Evolutionary conservation across 2,797 vertebrate genomes (phyloP).

Genomic region (Syncerus caffer): DNA sequence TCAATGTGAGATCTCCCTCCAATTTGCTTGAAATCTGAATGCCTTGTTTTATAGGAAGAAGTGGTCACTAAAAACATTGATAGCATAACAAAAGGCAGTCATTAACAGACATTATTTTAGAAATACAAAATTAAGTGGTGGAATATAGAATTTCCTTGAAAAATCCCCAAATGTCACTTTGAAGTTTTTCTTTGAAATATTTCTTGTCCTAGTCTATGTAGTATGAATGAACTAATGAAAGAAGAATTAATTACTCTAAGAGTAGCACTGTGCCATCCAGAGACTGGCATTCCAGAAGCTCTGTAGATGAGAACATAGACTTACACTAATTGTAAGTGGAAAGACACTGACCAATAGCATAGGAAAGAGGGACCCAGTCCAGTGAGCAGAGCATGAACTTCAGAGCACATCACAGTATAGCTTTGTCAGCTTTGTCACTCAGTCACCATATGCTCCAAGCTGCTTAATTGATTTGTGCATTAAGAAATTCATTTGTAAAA

Average conservation of each 20-base stretch:
- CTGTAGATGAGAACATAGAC: background rate
- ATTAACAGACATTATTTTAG: background rate
- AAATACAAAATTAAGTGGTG: background rate
- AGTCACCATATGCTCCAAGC: background rate
- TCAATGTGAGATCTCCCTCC: background rate
- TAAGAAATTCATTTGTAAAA: rapidly evolving
- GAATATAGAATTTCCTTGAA: background rate
- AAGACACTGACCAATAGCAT: background rate
- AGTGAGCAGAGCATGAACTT: background rate
- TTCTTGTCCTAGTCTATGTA: background rate
- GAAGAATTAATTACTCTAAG: background rate
- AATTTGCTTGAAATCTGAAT: background rate
- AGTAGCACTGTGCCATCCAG: background rate
- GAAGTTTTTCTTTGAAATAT: background rate
- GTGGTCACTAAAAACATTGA: background rate
- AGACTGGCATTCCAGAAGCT: background rate
- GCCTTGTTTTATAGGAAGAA: background rate
- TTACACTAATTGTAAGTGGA: background rate
- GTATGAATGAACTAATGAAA: background rate
- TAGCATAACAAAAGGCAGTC: background rate
- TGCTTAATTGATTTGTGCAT: background rate
- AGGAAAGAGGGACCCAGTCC: rapidly evolving
- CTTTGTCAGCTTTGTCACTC: rapidly evolving
- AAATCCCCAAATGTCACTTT: background rate
- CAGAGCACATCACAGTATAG: background rate